Conservation (phyloP, 2,888 invertebrate genomes). For the Cosmia pyralina region DNA sequence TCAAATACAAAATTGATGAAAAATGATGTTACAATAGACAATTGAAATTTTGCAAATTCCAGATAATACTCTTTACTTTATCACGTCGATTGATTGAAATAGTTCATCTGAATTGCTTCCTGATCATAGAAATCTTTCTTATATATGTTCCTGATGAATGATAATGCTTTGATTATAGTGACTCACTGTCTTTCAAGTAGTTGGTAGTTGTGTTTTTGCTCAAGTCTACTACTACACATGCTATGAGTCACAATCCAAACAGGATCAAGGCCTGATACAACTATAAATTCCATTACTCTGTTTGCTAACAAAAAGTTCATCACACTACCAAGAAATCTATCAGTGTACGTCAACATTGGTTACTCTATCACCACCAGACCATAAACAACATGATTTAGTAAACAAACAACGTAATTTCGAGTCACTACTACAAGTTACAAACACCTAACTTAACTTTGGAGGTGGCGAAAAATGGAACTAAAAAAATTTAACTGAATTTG, state of each 20-base stretch:
- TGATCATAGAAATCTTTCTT: no score
- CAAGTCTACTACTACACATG: constrained; percentile 10
- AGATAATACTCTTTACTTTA: constrained; percentile 2
- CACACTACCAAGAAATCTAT: constrained; percentile 29
- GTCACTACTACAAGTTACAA: constrained; percentile 16
- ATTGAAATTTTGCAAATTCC: no score
- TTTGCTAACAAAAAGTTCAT: constrained; percentile 5
- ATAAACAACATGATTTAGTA: constrained; percentile 43
- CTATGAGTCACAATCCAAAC: constrained; percentile 44
- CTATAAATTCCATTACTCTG: constrained; percentile 45
- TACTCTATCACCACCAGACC: constrained; percentile 17
- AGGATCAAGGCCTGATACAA: constrained; percentile 29
- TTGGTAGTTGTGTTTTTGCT: neutral
- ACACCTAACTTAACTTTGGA: constrained; percentile 5
- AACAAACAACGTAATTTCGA: constrained; percentile 46
- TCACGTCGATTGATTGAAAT: constrained; percentile 5
- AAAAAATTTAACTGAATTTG: constrained; percentile 2
- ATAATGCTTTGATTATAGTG: constrained; percentile 14
- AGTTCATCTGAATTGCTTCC: constrained; percentile 1
- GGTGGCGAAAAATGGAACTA: constrained; percentile 24
- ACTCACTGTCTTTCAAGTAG: constrained; percentile 25
- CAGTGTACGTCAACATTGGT: constrained; percentile 15
- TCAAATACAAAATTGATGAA: neutral
- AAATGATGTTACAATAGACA: neutral
- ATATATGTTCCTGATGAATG: constrained; percentile 2